Conservation (phyloP, 1,140 invertebrate genomes). For the Akabosia matsudoensis region DNA sequence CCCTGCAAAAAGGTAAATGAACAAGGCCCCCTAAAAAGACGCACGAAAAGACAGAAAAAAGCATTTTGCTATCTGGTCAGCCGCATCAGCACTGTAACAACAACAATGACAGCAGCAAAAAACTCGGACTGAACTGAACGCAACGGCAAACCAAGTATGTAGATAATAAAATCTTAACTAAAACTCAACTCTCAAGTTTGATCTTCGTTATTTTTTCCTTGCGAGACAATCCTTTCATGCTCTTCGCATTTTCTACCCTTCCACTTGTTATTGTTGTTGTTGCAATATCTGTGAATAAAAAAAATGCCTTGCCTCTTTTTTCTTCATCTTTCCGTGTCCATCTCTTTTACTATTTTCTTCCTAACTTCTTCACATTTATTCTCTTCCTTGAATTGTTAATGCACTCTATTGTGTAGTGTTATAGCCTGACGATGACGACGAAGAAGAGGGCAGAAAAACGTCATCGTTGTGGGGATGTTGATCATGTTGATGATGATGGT, state of each 20-base stretch:
- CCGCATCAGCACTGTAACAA: neutral
- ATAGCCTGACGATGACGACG: neutral
- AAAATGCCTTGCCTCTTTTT: neutral
- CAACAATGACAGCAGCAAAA: neutral
- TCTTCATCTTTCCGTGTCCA: neutral
- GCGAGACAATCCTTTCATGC: neutral
- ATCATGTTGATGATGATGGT: constrained; percentile 14
- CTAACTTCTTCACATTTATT: neutral
- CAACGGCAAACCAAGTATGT: neutral
- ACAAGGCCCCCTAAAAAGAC: no score
- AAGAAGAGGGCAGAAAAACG: neutral
- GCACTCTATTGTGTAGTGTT: neutral
- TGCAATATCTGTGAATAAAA: neutral
- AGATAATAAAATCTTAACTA: neutral
- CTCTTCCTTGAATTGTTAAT: neutral
- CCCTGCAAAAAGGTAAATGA: no score
- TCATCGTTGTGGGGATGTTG: neutral
- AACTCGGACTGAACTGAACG: neutral
- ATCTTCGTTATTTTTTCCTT: neutral
- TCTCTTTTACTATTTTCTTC: neutral
- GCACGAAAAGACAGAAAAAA: no score
- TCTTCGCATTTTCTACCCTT: neutral
- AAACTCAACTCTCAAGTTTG: neutral
- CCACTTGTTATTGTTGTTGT: neutral
- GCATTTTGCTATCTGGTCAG: neutral